Conservation (phyloP, 2,113 vertebrate species). For the Stigmatopora nigra region DNA sequence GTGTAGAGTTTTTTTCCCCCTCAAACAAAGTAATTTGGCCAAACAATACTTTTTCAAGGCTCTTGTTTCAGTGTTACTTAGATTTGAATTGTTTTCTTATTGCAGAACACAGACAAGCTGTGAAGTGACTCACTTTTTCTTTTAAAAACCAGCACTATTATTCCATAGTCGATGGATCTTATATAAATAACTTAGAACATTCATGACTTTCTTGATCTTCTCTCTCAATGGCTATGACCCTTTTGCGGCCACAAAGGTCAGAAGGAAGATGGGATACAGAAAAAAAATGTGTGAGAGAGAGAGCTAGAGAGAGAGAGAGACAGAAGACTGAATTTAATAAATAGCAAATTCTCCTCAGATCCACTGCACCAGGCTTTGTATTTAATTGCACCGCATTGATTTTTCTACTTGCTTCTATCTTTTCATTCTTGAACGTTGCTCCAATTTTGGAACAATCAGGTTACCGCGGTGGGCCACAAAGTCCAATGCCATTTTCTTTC, state of each 20-base stretch:
- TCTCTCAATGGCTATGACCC: constrained; percentile 45
- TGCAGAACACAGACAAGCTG: neutral
- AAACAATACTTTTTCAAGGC: neutral
- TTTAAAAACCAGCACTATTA: neutral
- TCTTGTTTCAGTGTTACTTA: neutral
- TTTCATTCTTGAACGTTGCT: constrained; percentile 49
- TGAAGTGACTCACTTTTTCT: constrained; percentile 1
- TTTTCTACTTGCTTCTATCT: constrained; percentile 55
- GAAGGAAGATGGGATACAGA: constrained; percentile 33
- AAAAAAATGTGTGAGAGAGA: constrained; percentile 52
- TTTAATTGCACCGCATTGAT: constrained; percentile 73
- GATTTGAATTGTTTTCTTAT: neutral
- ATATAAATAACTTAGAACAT: constrained; percentile 46
- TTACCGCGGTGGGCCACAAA: constrained; percentile 58
- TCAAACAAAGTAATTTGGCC: neutral
- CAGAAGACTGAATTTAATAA: constrained; percentile 62
- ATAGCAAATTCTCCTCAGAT: constrained; percentile 68
- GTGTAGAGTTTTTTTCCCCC: neutral
- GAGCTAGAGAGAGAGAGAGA: constrained; percentile 38
- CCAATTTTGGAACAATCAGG: constrained; percentile 71
- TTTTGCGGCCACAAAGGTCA: constrained; percentile 52
- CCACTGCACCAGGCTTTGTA: constrained; percentile 64
- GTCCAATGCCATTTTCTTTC: constrained; percentile 52
- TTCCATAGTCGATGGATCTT: constrained; percentile 19
- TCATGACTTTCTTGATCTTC: constrained; percentile 46